Base-by-base conservation (phyloP, 2,113 vertebrate genomes). In the Mellivora capensis region DNA sequence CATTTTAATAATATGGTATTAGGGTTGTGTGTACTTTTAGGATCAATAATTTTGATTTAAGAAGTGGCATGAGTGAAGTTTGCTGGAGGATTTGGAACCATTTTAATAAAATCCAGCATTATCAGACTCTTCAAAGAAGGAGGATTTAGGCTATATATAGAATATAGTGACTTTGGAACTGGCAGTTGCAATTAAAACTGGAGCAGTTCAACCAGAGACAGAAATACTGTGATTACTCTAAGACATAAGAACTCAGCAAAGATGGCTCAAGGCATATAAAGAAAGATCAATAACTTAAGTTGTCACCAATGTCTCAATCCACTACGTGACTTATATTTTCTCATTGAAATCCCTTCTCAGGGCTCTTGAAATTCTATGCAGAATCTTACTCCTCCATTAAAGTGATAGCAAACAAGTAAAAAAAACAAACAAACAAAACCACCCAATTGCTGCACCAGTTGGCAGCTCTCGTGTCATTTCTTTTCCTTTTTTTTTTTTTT, bases 21-120 rank as follows among this genome's bases (percentile, higher is more conserved):
- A 82, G 23, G 37, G 17, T 29, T 29, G 11, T 31, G 4, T 34
- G 7, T 49, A 4, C 54, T 71, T 83, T 87, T 82, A 77, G 21
- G n/a, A 93, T 37, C 34, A 94, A 91, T 77, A 6, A 31, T 91
- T 89, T 89, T 57, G 31, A 95, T 82, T 79, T 80, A 94, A 93
- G 79, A 76, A 77, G 20, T 64, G 20, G 13, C 31, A 61, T 86
- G 84, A 82, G 0, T 79, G 47, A 84, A 94, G 57, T 95, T 87
- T 82, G 9, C 42, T 67, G n/a, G 8, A 89, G 54, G 42, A 23
- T 93, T 61, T 69, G 72, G n/a, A 61, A 69, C 52, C 29, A 79
- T 11, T 93, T 81, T 87, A 95, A 95, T 86, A 81, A 91, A 97
- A 91, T 91, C 54, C 62, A 96, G 37, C 93, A 88, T 97, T 82